Percentiles rank a stretch among this genome's conserved stretches.
These are phyloP conservation scores for Xiphorhynchus elegans DNA, from an alignment of 2,113 vertebrate species.

Conservation along the genomic window DNA sequence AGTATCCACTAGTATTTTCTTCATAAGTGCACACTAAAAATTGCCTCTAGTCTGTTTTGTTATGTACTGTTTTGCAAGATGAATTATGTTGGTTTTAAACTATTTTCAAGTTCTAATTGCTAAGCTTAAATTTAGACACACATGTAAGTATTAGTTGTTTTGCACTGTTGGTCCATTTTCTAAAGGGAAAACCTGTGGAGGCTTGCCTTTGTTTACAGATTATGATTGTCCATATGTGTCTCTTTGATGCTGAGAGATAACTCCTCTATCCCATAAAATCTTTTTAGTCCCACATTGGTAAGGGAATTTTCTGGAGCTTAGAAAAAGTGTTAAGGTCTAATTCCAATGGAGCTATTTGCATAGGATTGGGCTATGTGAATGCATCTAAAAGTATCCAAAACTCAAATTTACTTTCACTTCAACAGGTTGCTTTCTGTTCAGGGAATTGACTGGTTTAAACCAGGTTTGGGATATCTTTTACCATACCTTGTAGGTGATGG, in stretches of 20 bases:
- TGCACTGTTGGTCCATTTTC: not conserved
- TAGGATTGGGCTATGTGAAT: not conserved
- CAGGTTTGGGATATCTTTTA: not conserved
- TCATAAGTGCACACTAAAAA: not conserved
- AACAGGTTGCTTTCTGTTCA: not conserved
- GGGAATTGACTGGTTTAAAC: not conserved
- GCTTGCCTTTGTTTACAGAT: not conserved
- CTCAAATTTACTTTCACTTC: not conserved
- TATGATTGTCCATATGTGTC: not conserved
- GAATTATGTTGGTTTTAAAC: not conserved
- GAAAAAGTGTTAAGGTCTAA: not conserved
- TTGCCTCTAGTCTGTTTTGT: not conserved
- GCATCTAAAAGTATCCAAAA: not conserved
- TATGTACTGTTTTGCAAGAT: not conserved
- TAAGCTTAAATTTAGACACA: not conserved
- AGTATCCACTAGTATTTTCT: not conserved
- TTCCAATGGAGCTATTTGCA: not conserved
- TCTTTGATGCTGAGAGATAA: not conserved
- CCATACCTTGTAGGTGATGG: not conserved
- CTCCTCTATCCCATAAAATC: not conserved
- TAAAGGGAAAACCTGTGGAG: not conserved
- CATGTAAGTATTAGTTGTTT: not conserved
- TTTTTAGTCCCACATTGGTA: not conserved
- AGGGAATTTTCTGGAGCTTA: not conserved
- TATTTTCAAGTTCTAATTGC: not conserved